Base-by-base conservation (phyloP, 2,888 invertebrate genomes). In the Cremastinae sp. region DNA sequence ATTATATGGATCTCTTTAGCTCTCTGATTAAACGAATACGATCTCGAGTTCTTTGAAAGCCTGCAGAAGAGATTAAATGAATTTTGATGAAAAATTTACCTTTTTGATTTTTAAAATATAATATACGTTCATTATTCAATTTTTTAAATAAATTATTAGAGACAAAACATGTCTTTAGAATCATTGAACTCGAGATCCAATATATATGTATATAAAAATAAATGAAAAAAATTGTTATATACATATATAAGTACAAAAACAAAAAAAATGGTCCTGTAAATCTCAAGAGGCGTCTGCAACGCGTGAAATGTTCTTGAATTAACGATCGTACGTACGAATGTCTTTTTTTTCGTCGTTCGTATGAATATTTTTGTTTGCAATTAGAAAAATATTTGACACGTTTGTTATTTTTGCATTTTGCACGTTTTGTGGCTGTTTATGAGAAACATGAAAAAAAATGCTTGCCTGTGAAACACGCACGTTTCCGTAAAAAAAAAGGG, bases 251-350 rank as follows among this genome's bases (percentile, higher is more conserved):
- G 20, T 43, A 43, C 43, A 10, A 10, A 28, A 10, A 62, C 2
- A 41, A 41, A 10, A 43, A 41, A 37, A 64, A 18, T 58, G 51
- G 68, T 73, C 55, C 59, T 53, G 18, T 65, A 10, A 64, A 72
- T 47, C 56, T 58, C 69, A 49, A 43, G 56, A 47, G 12, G 61
- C 22, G 64, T 62, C 58, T 64, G 58, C 53, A 62, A 20, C 64
- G 47, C 39, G 66, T 62, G 66, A 56, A 43, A 69, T 35, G n/a
- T 37, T 22, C 53, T 28, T 35, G 43, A 14, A 28, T 61, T 75
- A 39, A 55, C 49, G 53, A 73, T 76, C 73, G 76, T 76, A 76
- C 76, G 76, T 76, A 73, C 73, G 69, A 69, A 76, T 64, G 59
- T 49, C 16, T 59, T 39, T 59, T 75, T 64, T 73, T 41, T 55